Evolutionary conservation across 2,888 invertebrate species (phyloP).

Genomic region (Willowsia nigromaculata): DNA sequence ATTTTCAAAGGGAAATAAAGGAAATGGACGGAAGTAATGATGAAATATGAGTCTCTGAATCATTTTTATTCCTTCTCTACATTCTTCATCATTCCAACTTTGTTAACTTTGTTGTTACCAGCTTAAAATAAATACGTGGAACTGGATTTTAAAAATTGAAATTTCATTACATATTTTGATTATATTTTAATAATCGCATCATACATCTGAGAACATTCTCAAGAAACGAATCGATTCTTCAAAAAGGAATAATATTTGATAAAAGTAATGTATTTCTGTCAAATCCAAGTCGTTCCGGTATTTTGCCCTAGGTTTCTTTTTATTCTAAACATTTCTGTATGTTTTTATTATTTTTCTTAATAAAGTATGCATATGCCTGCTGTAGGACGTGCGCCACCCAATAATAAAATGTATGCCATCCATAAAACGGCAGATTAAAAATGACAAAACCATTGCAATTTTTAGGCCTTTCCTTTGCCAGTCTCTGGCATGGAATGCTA

Average conservation of each 20-base stretch:
- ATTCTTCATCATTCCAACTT: not conserved
- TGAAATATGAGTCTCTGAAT: slow-evolving; percentile 3
- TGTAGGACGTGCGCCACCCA: not conserved
- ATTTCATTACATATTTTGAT: not conserved
- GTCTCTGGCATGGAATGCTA: slow-evolving; percentile 4
- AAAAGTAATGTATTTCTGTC: not conserved
- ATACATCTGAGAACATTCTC: not conserved
- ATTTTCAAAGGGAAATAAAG: slow-evolving; percentile 25
- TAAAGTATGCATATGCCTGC: not conserved
- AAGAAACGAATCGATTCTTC: not conserved
- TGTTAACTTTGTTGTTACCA: not conserved
- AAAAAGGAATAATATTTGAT: not conserved
- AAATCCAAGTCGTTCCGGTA: not conserved
- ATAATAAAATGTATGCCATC: not conserved
- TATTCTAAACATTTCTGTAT: not conserved
- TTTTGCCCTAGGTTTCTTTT: not conserved
- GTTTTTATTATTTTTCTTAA: not conserved
- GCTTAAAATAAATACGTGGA: not conserved
- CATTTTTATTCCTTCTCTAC: not conserved
- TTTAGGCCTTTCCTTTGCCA: not conserved
- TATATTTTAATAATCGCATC: not conserved
- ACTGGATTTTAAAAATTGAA: slow-evolving; percentile 10
- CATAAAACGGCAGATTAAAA: slow-evolving; percentile 17
- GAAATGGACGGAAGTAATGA: slow-evolving; percentile 24
- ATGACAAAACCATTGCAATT: slow-evolving; percentile 24